A percentile compares a stretch with the other conserved stretches of the same genome.
Evolutionary conservation across 2,797 vertebrate species (phyloP).

Genomic region (Semaprochilodus insignis): DNA sequence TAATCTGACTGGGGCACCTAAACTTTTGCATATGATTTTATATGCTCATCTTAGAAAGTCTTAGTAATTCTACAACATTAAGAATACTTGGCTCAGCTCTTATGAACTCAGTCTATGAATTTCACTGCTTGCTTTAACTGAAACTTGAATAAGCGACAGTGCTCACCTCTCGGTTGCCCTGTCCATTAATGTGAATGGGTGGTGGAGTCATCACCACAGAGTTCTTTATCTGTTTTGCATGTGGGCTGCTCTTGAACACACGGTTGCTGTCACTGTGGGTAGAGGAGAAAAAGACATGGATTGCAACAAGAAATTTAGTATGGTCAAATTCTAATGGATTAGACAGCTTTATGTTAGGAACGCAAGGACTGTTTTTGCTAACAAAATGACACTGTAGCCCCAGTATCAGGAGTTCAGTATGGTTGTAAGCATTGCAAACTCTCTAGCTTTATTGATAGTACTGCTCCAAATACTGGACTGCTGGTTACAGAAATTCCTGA

Average conservation of each 20-base stretch:
- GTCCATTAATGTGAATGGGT: slow-evolving; percentile 81
- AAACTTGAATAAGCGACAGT: neutral
- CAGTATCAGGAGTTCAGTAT: neutral
- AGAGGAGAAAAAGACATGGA: neutral
- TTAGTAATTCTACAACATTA: neutral
- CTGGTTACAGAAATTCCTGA: neutral
- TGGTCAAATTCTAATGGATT: neutral
- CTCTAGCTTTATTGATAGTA: neutral
- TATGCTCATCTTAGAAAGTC: too few relatives aligned
- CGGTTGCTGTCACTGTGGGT: slow-evolving; percentile 74
- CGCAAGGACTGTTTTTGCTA: neutral
- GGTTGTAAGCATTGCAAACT: neutral
- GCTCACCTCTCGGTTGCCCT: slow-evolving; percentile 84
- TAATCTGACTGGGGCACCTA: too few relatives aligned
- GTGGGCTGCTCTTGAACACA: slow-evolving; percentile 82
- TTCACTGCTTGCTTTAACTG: neutral
- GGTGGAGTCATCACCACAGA: slow-evolving; percentile 83
- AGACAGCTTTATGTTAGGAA: neutral
- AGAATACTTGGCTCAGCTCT: neutral
- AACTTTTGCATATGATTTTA: too few relatives aligned
- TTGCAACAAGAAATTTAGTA: neutral
- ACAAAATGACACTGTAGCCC: too few relatives aligned
- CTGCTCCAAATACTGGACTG: neutral
- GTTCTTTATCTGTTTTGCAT: slow-evolving; percentile 78
- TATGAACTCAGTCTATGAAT: neutral